Conservation (phyloP, 2,888 invertebrate species). For the Sabatieria punctata region DNA sequence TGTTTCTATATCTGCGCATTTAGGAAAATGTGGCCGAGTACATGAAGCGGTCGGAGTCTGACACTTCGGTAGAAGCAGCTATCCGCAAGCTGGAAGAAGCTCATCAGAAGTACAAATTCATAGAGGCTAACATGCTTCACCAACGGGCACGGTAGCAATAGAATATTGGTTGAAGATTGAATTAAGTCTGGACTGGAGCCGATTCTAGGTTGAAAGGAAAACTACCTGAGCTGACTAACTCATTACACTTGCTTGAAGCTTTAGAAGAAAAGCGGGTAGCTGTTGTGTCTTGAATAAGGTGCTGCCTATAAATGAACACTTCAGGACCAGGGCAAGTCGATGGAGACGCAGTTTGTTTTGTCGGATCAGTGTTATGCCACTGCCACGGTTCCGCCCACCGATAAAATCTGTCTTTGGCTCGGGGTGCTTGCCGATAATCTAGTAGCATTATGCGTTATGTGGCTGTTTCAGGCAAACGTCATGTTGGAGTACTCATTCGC, state of each 20-base stretch:
- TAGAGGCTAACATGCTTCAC: slow-evolving; percentile 76
- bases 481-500: slow-evolving; percentile 87
- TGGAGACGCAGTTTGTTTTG: slow-evolving; percentile 72
- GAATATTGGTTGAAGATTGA: too few relatives aligned
- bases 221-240: slow-evolving; percentile 80
- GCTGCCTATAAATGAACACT: too few relatives aligned
- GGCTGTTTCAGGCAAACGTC: slow-evolving; percentile 53
- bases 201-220: slow-evolving; percentile 66
- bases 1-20: background rate
- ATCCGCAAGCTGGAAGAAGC: slow-evolving; percentile 71
- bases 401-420: slow-evolving; percentile 57
- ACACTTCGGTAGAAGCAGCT: slow-evolving; percentile 66
- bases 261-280: slow-evolving; percentile 53
- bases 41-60: slow-evolving; percentile 65
- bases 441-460: too few relatives aligned
- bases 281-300: too few relatives aligned
- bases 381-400: slow-evolving; percentile 69
- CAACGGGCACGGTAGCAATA: slow-evolving; percentile 67
- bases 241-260: slow-evolving; percentile 75
- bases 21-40: slow-evolving; percentile 80
- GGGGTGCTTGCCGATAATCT: too few relatives aligned
- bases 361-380: slow-evolving; percentile 77
- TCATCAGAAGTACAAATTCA: slow-evolving; percentile 87
- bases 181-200: too few relatives aligned
- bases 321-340: slow-evolving; percentile 43